A percentile compares a stretch with the other conserved stretches of the same genome.
Evolutionary conservation across 2,113 vertebrate species (phyloP).

Genomic region (Turdus rufiventris): DNA sequence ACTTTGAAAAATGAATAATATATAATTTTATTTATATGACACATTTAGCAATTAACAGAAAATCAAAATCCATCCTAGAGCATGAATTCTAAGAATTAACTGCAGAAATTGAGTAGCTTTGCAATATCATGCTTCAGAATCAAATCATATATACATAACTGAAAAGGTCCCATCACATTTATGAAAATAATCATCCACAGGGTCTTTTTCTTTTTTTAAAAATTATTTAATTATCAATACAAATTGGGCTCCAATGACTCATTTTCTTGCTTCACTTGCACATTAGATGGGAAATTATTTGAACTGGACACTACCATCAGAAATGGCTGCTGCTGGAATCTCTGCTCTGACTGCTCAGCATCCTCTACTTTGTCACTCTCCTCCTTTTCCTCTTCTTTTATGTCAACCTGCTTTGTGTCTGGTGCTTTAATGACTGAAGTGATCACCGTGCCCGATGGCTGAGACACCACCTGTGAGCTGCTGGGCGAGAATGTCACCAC

Average conservation of each 20-base stretch:
- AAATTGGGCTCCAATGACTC: slow-evolving; percentile 69
- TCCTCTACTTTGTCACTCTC: slow-evolving; percentile 51
- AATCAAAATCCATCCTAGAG: slow-evolving; percentile 67
- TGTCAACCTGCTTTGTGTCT: slow-evolving; percentile 68
- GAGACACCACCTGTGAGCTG: slow-evolving; percentile 74
- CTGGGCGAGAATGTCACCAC: slow-evolving; percentile 77
- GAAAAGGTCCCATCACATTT: slow-evolving; percentile 68
- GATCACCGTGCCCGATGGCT: slow-evolving; percentile 77
- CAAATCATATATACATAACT: slow-evolving; percentile 59
- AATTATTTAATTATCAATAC: slow-evolving; percentile 40
- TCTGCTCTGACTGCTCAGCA: slow-evolving; percentile 49
- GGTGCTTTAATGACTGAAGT: slow-evolving; percentile 82
- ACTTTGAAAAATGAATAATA: slow-evolving; percentile 61
- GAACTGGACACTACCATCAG: slow-evolving; percentile 79
- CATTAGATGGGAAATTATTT: slow-evolving; percentile 61
- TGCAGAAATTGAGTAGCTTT: slow-evolving; percentile 64
- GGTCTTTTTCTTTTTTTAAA: background rate
- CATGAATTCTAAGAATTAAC: slow-evolving; percentile 65
- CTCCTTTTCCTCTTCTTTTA: slow-evolving; percentile 26
- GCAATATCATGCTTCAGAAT: slow-evolving; percentile 62
- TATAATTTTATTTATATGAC: slow-evolving; percentile 28
- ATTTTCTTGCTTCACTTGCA: slow-evolving; percentile 71
- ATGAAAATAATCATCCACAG: slow-evolving; percentile 61
- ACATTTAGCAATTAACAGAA: slow-evolving; percentile 53
- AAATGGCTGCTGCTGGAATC: slow-evolving; percentile 73